Percentiles rank a stretch among this genome's conserved stretches.
phyloP scores from a whole-genome alignment of 1,140 invertebrate species.

The Dolichoris vasculosae region DNA sequence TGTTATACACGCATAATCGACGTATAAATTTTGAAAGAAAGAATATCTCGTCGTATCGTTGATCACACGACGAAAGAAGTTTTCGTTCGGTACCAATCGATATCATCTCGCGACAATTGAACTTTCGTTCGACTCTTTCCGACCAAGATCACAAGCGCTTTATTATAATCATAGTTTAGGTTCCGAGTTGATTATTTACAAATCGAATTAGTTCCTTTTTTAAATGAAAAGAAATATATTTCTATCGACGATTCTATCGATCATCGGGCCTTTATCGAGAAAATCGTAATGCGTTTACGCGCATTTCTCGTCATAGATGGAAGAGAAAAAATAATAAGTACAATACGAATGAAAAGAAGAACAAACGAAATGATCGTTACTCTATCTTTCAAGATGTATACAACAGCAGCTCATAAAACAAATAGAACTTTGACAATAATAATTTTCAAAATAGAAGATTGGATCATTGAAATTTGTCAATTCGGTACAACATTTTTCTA shows the following conservation, averaged over 20 bases:
- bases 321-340: constrained; percentile 18
- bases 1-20: constrained; percentile 17
- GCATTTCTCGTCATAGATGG: constrained; percentile 22
- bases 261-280: constrained; percentile 26
- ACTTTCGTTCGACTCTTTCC: constrained; percentile 14
- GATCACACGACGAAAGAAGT: constrained; percentile 34
- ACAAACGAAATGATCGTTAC: constrained; percentile 13
- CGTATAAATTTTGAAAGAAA: constrained; percentile 6
- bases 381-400: constrained; percentile 28
- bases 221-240: constrained; percentile 35
- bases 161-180: constrained; percentile 19
- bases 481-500: constrained; percentile 49
- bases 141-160: not conserved
- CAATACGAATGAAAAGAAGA: constrained; percentile 10
- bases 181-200: constrained; percentile 19
- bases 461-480: constrained; percentile 45
- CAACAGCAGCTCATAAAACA: constrained; percentile 26
- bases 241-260: not conserved
- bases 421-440: constrained; percentile 58
- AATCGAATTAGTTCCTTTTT: constrained; percentile 40
- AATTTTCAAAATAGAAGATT: constrained; percentile 49
- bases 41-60: constrained; percentile 14
- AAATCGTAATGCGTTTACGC: constrained; percentile 44
- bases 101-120: constrained; percentile 19
- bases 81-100: constrained; percentile 26